Base-by-base conservation (phyloP, 2,113 vertebrate genomes). In the Montifringilla adamsi region DNA sequence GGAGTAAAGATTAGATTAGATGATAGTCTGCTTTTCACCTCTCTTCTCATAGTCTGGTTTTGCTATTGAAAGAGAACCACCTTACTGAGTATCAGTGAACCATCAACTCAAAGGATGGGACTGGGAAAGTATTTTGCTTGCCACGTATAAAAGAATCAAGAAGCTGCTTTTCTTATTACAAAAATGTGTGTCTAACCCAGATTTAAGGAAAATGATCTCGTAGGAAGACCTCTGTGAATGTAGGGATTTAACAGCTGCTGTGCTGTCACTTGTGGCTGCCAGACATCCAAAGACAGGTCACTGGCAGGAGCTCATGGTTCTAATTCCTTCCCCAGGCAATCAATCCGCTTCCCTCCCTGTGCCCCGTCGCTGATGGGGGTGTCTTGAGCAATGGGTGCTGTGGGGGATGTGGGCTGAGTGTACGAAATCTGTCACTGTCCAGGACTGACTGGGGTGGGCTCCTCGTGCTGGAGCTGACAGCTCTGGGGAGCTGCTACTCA, bases 41-140 rank as follows among this genome's bases (percentile, higher is more conserved):
- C 4, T 52, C 55, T 76, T 89, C 64, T 66, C 31, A 27, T 4
- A 49, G 44, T 43, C 83, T 72, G 62, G 47, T 67, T 47, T 26
- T 82, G 78, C 66, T 72, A 4, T 67, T 59, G 66, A 28, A 60
- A 84, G 28, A 78, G 64, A 69, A 49, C 43, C 43, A 50, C 47
- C 35, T 55, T 22, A 16, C 47, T 11, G 88, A 59, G 8, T 50
- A 64, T 88, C 46, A 8, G 72, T 60, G 76, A 85, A 66, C 83
- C 76, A 60, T 41, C 22, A 10, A 4, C 69, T 68, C 7, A 1
- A 21, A 75, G 78, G 47, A 53, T 17, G 14, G 46, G 44, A n/a
- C 83, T 92, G 91, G 82, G 83, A 58, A 94, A 87, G 70, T 39
- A 67, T 82, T 94, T 85, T 85, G 12, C 33, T 59, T 85, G 66